These are phyloP conservation scores for Zaprionus bogoriensis DNA, from an alignment of 2,888 invertebrate genomes.

Conservation along the genomic window DNA sequence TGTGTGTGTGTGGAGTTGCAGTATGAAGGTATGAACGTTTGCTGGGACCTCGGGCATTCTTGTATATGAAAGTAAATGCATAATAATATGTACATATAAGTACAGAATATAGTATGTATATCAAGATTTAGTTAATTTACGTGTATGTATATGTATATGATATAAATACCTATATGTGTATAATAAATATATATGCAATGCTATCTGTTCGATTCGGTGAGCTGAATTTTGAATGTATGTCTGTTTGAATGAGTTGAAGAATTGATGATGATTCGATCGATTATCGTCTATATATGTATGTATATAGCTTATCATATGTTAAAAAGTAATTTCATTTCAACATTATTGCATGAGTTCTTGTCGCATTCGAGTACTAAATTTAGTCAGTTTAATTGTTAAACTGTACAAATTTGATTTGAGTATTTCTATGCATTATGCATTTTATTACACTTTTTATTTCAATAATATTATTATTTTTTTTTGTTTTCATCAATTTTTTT, in stretches of 20 bases:
- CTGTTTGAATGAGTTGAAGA: constrained; percentile 1
- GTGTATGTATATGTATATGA: constrained; percentile 35
- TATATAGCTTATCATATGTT: constrained; percentile 51
- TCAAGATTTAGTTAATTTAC: constrained; percentile 29
- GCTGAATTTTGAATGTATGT: constrained; percentile 57
- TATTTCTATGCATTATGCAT: constrained; percentile 13
- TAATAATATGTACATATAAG: constrained; percentile 34
- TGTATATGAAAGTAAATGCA: constrained; percentile 58
- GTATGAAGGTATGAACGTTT: constrained; percentile 26
- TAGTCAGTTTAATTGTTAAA: constrained; percentile 25
- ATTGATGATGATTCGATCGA: constrained; percentile 26
- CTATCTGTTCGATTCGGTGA: constrained; percentile 62
- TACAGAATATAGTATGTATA: constrained; percentile 40
- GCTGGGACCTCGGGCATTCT: constrained; percentile 36
- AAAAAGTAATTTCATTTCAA: constrained; percentile 67
- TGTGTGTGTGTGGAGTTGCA: constrained; percentile 23
- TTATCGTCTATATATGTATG: constrained; percentile 1
- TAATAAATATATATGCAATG: constrained; percentile 49
- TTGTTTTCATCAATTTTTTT: not conserved
- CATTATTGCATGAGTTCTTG: constrained; percentile 59
- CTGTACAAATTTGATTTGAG: constrained; percentile 34
- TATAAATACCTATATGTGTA: constrained; percentile 48
- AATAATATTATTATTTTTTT: not conserved
- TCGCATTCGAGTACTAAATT: constrained; percentile 19
- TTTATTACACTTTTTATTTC: too few relatives aligned